Evolutionary conservation across 35 echinoderm and acorn worm species (phyloP).

Genomic region (Apostichopus parvimensis): DNA sequence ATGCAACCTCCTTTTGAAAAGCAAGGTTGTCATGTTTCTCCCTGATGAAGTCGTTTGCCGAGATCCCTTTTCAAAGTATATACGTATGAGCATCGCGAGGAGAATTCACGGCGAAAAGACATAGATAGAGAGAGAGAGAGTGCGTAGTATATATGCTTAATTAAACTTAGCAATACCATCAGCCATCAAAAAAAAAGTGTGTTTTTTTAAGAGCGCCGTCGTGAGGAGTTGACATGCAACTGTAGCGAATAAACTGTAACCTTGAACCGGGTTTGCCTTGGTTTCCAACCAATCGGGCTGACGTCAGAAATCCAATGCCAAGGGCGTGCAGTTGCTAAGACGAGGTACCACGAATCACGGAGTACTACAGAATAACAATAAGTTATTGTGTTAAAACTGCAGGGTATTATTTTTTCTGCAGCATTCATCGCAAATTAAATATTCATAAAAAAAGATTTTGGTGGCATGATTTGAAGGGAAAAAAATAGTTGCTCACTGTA

Average conservation of each 20-base stretch:
- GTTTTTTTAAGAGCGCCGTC: background rate
- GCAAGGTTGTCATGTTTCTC: background rate
- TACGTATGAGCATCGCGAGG: too few species aligned
- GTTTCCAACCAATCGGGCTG: background rate
- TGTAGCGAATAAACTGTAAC: background rate
- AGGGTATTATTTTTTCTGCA: too few species aligned
- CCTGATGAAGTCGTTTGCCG: background rate
- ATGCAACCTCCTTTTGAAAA: background rate
- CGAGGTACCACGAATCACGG: background rate
- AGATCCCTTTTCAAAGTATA: background rate
- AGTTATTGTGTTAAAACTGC: background rate
- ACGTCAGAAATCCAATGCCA: slow-evolving; percentile 38
- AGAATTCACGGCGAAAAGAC: background rate
- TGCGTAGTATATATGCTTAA: slow-evolving; percentile 23
- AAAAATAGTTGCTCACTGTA: too few species aligned
- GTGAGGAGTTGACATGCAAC: background rate
- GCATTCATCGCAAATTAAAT: too few species aligned
- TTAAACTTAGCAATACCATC: slow-evolving; percentile 40
- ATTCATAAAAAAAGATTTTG: too few species aligned
- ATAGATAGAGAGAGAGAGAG: background rate
- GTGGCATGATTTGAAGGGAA: too few species aligned
- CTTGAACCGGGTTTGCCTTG: background rate
- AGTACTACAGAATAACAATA: background rate
- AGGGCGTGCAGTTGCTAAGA: slow-evolving; percentile 13
- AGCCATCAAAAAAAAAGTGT: background rate